phyloP scores from a whole-genome alignment of 2,113 vertebrate genomes.

The Mesoclemmys tuberculata region DNA sequence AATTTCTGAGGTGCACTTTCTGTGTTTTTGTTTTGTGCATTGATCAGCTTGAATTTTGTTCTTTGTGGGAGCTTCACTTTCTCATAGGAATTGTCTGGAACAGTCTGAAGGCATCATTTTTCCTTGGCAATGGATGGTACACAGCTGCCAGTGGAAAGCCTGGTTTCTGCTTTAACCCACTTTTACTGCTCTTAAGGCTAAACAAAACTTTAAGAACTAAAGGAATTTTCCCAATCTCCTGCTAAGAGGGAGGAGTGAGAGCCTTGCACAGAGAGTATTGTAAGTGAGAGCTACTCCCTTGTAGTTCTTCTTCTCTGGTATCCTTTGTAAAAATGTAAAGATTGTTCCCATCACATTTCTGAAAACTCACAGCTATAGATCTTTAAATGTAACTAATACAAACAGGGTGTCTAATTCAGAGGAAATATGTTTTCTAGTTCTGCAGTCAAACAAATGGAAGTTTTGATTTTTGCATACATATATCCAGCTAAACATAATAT shows the following conservation, averaged over 20 bases:
- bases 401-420: background rate
- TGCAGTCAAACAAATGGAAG: background rate
- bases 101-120: background rate
- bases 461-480: background rate
- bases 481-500: background rate
- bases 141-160: background rate
- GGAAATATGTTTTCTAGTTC: background rate
- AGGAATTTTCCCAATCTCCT: background rate
- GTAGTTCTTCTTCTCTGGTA: background rate
- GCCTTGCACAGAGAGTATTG: too few species aligned
- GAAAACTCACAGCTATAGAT: background rate
- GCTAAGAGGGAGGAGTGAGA: background rate
- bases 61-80: background rate
- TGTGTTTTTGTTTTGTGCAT: background rate
- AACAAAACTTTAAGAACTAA: accelerated
- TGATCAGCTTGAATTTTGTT: background rate
- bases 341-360: background rate
- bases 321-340: background rate
- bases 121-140: background rate
- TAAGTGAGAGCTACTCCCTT: background rate
- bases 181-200: background rate
- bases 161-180: background rate
- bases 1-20: background rate
- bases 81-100: background rate
- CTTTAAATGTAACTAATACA: background rate